Percentiles rank a stretch among this genome's conserved stretches.
Conservation (phyloP, 2,797 vertebrate genomes). For the Typhlichthys eigenmanni region DNA sequence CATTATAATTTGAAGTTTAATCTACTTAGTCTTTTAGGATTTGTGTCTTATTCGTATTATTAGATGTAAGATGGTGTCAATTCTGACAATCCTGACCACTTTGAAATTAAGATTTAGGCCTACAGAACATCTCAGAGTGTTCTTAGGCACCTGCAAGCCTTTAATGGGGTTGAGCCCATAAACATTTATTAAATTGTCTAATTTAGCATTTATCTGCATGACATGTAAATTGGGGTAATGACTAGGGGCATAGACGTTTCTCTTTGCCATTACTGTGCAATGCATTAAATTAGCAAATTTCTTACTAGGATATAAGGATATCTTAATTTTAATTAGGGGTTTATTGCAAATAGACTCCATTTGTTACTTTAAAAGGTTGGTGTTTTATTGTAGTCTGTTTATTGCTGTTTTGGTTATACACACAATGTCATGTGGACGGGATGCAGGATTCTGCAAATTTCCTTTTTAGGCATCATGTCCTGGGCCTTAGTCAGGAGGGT, state of each 20-base stretch:
- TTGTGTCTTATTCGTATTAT: no score
- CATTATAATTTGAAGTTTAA: neutral
- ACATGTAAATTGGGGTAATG: neutral
- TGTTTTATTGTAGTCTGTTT: conserved; percentile 42
- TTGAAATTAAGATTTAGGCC: no score
- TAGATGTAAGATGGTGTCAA: no score
- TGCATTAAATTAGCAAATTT: neutral
- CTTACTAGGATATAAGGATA: neutral
- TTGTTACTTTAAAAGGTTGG: conserved; percentile 53
- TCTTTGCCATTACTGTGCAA: neutral
- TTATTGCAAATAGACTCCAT: conserved; percentile 7
- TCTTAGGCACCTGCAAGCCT: neutral
- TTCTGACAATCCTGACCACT: no score
- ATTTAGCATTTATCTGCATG: conserved; percentile 15
- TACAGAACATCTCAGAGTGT: no score
- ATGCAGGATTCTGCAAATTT: conserved; percentile 23
- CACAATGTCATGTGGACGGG: conserved; percentile 43
- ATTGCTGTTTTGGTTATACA: conserved; percentile 51
- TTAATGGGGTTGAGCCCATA: neutral
- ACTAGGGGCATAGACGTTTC: neutral
- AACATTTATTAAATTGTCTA: neutral
- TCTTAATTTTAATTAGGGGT: neutral
- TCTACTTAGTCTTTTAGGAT: no score
- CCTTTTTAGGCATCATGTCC: conserved; percentile 4
- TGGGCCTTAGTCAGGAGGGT: conserved; percentile 36